A percentile compares a stretch with the other conserved stretches of the same genome.
phyloP scores from a whole-genome alignment of 1,140 invertebrate species.

The Drosophila bocki region DNA sequence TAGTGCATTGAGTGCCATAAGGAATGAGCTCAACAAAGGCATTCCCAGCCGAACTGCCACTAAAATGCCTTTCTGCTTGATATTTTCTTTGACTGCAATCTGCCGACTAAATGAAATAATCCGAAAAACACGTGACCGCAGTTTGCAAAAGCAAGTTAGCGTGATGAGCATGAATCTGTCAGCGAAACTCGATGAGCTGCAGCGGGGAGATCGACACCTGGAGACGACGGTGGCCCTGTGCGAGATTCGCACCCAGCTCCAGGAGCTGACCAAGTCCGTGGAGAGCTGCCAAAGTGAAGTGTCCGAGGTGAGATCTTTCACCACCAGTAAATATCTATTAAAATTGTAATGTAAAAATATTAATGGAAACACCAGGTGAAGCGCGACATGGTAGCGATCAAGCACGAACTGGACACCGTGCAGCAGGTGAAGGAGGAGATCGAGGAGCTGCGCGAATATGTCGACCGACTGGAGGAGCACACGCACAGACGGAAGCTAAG shows the following conservation, averaged over 20 bases:
- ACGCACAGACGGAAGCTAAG: conserved; percentile 93
- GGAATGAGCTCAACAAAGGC: conserved; percentile 54
- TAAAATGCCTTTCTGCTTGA: conserved; percentile 78
- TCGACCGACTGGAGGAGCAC: conserved; percentile 95
- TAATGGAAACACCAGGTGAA: conserved; percentile 88
- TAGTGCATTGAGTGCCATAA: conserved; percentile 39
- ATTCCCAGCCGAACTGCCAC: conserved; percentile 60
- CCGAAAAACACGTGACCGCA: conserved; percentile 82
- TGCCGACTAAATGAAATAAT: conserved; percentile 25
- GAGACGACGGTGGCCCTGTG: conserved; percentile 95
- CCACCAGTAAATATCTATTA: neutral
- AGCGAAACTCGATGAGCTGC: conserved; percentile 95
- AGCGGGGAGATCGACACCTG: conserved; percentile 93
- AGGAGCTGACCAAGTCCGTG: conserved; percentile 96
- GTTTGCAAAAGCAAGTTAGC: conserved; percentile 97
- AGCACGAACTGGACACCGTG: conserved; percentile 95
- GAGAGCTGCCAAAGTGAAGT: conserved; percentile 97
- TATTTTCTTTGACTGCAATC: conserved; percentile 69
- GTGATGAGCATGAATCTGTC: conserved; percentile 98
- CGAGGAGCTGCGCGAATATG: conserved; percentile 95
- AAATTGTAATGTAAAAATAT: neutral
- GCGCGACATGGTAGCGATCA: conserved; percentile 96
- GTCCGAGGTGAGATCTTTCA: conserved; percentile 87
- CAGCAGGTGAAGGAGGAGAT: conserved; percentile 97
- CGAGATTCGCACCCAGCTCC: conserved; percentile 95